Evolutionary conservation across 2,113 vertebrate species (phyloP), one percentile per base, ranked within the genome.

Genomic region (Petrocephalus zakoni): DNA sequence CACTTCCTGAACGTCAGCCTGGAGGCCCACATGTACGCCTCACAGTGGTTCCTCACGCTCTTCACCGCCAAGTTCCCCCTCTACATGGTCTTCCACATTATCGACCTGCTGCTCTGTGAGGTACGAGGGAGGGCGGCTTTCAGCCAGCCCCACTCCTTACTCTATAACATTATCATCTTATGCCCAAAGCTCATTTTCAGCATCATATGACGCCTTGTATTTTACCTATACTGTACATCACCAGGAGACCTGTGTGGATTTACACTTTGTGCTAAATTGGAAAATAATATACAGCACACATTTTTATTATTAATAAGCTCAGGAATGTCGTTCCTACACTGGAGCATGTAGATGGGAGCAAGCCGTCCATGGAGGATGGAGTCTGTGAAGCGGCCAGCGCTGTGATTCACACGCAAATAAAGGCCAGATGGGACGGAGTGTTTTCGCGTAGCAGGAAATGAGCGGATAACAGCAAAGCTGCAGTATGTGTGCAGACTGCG

Each of bases 41-140:
- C 98, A 88, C 98, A 99, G 94, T 99, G 98, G 98, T 99, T 99
- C 94, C 98, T 99, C 88, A 99, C 98, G 0, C 97, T 99, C 89
- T 99, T 99, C 94, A 99, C 98, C 56, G 98, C 98, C 89, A 99
- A 99, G 90, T 99, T 99, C 92, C 98, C 98, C 87, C 98, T 99
- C 90, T 99, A 99, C 96, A 99, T 99, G 98, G 98, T 99, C 95
- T 99, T 99, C 96, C 98, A 99, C 89, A 99, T 99, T 95, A 99
- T 99, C 37, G 98, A 99, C 94, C 96, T 99, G 91, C 96, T 99
- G 49, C 93, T 99, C 0, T 99, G 97, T 91, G 98, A 99, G 98
- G 98, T 99, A 91, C 0, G 95, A 87, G 25, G 5, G 22, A 10
- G 2, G n/a, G n/a, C n/a, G 13, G 13, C n/a, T n/a, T n/a, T n/a